These are phyloP conservation scores for Syndactyla subalaris DNA, from an alignment of 2,797 vertebrate genomes.

Conservation along the genomic window DNA sequence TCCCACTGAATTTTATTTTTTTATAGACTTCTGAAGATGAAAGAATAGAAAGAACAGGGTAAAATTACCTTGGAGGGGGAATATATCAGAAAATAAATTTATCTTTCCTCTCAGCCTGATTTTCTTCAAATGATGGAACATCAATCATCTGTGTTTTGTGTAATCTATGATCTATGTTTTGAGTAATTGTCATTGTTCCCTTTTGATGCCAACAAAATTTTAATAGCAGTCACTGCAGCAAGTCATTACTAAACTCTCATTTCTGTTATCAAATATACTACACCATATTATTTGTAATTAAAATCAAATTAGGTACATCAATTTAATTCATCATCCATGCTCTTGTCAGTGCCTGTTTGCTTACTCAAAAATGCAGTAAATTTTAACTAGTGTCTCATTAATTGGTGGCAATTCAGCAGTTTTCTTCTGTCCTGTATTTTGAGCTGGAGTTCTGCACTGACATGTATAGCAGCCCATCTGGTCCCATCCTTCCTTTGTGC, in stretches of 20 bases:
- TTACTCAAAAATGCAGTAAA: constrained; percentile 33
- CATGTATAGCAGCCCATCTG: neutral
- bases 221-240: constrained; percentile 39
- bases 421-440: constrained; percentile 20
- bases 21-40: neutral
- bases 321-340: constrained; percentile 51
- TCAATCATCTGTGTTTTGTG: neutral
- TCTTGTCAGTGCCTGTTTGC: constrained; percentile 47
- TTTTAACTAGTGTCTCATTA: constrained; percentile 49
- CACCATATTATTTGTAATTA: constrained; percentile 62
- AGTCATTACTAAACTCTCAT: constrained; percentile 47
- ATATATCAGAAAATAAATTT: neutral
- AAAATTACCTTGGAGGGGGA: neutral
- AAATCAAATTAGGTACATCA: constrained; percentile 63
- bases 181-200: constrained; percentile 30
- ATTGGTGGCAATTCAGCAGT: constrained; percentile 40
- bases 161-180: constrained; percentile 3
- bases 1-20: neutral
- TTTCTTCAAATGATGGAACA: constrained; percentile 17
- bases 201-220: constrained; percentile 41
- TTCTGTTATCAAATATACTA: constrained; percentile 53
- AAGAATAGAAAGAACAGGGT: neutral
- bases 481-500: constrained; percentile 9
- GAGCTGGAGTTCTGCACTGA: constrained; percentile 4
- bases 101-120: neutral